Conservation (phyloP, 2,888 invertebrate genomes). For the Pecten maximus region DNA sequence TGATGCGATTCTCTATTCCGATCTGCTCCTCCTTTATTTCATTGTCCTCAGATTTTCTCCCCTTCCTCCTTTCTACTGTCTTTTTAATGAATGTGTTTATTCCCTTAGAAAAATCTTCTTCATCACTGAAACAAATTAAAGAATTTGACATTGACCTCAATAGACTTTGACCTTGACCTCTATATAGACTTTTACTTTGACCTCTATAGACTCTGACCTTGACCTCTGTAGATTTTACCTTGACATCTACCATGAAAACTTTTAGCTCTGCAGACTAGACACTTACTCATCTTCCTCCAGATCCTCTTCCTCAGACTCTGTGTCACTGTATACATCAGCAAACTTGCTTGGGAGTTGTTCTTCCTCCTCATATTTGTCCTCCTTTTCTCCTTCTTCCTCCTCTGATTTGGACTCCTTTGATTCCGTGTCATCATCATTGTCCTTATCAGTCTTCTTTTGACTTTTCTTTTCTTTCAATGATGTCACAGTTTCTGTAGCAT, state of each 20-base stretch:
- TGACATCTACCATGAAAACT: neutral
- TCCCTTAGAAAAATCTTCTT: slow-evolving; percentile 81
- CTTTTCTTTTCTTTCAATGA: slow-evolving; percentile 56
- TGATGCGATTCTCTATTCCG: slow-evolving; percentile 81
- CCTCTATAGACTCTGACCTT: neutral
- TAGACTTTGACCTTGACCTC: neutral
- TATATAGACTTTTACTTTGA: neutral
- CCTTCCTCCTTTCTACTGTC: slow-evolving; percentile 72
- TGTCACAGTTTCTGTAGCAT: slow-evolving; percentile 55
- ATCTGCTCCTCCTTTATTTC: slow-evolving; percentile 71
- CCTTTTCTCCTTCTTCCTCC: slow-evolving; percentile 62
- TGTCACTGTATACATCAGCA: slow-evolving; percentile 80
- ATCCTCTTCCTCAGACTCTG: slow-evolving; percentile 80
- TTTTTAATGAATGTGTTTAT: slow-evolving; percentile 79
- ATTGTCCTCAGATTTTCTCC: slow-evolving; percentile 65
- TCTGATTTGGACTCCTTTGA: slow-evolving; percentile 55
- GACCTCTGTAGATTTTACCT: neutral
- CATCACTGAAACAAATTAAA: slow-evolving; percentile 59
- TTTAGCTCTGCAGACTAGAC: neutral
- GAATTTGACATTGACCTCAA: neutral
- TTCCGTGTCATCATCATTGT: slow-evolving; percentile 61
- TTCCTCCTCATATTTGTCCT: slow-evolving; percentile 74
- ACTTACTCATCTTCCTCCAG: slow-evolving; percentile 64
- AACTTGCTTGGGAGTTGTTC: slow-evolving; percentile 75
- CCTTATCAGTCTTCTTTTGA: slow-evolving; percentile 56